These are phyloP conservation scores for Rhinoptilus africanus DNA, from an alignment of 2,113 vertebrate species.

Conservation along the genomic window DNA sequence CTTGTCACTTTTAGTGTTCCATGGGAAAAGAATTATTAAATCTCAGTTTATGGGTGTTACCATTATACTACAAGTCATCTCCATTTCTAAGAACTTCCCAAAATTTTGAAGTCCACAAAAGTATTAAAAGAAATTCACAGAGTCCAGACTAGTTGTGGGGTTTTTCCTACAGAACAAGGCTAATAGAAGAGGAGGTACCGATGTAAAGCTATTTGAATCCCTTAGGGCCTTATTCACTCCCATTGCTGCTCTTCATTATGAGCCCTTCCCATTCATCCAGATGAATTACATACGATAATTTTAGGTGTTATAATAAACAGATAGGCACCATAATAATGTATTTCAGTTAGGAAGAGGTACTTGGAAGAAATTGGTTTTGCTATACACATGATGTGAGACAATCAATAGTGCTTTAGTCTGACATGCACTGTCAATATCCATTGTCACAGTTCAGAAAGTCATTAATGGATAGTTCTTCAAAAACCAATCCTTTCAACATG, in stretches of 20 bases:
- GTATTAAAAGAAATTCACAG: not conserved
- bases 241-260: not conserved
- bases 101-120: not conserved
- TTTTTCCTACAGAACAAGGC: not conserved
- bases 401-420: conserved; percentile 87
- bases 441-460: conserved; percentile 84
- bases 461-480: conserved; percentile 83
- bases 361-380: conserved; percentile 88
- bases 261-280: conserved; percentile 34
- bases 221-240: not conserved
- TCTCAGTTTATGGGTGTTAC: not conserved
- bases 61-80: not conserved
- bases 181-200: not conserved
- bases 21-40: not conserved
- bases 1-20: not conserved
- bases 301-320: conserved; percentile 72
- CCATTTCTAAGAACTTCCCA: not conserved
- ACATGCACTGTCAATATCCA: conserved; percentile 83
- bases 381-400: conserved; percentile 85
- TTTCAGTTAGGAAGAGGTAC: conserved; percentile 83
- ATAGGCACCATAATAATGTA: conserved; percentile 76
- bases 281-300: conserved; percentile 63
- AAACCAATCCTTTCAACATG: conserved; percentile 72
- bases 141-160: rapidly evolving
- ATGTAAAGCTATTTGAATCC: not conserved